Base-by-base conservation (phyloP, 1,140 invertebrate genomes). In the Brachionus asplanchnoidis region DNA sequence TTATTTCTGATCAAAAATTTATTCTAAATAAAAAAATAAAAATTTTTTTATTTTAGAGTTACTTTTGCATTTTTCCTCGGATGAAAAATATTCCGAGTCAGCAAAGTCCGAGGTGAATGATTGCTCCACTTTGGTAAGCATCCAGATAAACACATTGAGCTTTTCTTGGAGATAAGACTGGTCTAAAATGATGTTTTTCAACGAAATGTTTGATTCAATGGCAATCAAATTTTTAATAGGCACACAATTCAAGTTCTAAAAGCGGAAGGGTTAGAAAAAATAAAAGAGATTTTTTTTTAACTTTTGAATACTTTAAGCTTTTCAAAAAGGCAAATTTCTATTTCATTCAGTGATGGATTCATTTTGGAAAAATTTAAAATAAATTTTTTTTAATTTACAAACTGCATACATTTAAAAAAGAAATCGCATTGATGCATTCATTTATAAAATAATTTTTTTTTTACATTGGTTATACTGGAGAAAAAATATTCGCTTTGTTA, bases 121-220 rank as follows among this genome's bases (percentile, higher is more conserved):
- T 20, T 44, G 73, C 20, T 77, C 73, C 7, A 77, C 20, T 77
- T 77, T 77, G 11, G 53, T 32, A 23, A 77, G 11, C 6, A 50
- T 26, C 73, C 73, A 77, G 26, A 50, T 77, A 28, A 77, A 53
- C 3, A 77, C 6, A 17, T 77, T 77, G 3, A 77, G 28, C 46
- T 77, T 77, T 77, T 77, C 73, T 50, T 77, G 42, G 2, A 36
- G 9, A 26, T 50, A 77, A 46, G 73, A 77, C 32, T 46, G 42
- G 26, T 77, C 73, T 50, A 77, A 50, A 77, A 77, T 32, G 12
- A 77, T 77, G 44, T n/a, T 50, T 46, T 77, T 77, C 11, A 77
- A 32, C 4, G 8, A 23, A 50, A 77, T 26, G n/a, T 28, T 77
- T 26, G 40, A 44, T 50, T 77, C 73, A 12, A 77, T 77, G 9